phyloP scores from a whole-genome alignment of 1,140 invertebrate genomes.

The Heliothis subflexa region DNA sequence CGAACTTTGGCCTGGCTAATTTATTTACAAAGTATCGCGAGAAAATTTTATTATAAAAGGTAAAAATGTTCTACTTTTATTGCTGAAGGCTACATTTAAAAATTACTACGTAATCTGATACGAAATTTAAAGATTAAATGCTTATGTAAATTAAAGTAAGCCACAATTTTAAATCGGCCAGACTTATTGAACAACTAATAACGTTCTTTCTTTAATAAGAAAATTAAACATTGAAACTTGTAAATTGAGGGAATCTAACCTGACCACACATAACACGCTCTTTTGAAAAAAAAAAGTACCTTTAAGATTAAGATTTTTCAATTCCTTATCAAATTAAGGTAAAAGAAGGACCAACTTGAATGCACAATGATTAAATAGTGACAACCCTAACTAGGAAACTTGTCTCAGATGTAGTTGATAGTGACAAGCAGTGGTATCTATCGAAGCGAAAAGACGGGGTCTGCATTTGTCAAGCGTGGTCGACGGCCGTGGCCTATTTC shows the following conservation, averaged over 20 bases:
- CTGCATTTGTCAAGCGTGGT: conserved; percentile 13
- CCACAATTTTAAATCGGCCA: no score
- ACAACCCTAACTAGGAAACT: not conserved
- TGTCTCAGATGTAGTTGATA: not conserved
- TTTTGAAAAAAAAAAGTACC: no score
- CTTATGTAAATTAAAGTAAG: no score
- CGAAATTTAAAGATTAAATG: not conserved
- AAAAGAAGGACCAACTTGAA: no score
- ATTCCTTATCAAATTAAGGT: no score
- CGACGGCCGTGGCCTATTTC: conserved; percentile 2
- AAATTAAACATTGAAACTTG: no score
- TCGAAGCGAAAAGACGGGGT: conserved; percentile 2
- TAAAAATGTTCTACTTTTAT: conserved; percentile 26
- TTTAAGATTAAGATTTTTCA: no score
- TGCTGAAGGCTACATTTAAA: not conserved
- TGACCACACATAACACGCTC: no score
- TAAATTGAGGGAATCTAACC: no score
- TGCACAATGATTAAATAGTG: not conserved
- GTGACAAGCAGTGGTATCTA: not conserved
- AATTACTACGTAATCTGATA: not conserved
- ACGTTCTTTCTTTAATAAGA: no score
- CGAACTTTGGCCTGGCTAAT: conserved; percentile 61
- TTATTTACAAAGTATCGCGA: conserved; percentile 64
- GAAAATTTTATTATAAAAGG: conserved; percentile 28
- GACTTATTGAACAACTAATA: no score